These are phyloP conservation scores for Sinonovacula constricta DNA, from an alignment of 1,140 invertebrate genomes.

Conservation along the genomic window DNA sequence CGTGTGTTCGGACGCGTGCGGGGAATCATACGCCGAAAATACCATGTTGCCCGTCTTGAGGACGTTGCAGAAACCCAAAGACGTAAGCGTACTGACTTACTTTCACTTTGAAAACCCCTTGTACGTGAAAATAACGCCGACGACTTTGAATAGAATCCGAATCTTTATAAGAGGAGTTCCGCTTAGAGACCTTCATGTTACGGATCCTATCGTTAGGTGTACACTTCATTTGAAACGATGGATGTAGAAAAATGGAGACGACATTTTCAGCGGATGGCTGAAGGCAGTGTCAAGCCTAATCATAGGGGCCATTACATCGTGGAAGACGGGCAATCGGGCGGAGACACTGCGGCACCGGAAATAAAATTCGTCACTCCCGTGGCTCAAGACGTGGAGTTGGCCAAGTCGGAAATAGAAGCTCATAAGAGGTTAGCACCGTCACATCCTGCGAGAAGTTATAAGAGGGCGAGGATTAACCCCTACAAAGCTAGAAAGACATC, in stretches of 20 bases:
- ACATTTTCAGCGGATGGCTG: conserved; percentile 10
- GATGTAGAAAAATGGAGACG: conserved; percentile 23
- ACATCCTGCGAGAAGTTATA: not conserved
- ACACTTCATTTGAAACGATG: conserved; percentile 23
- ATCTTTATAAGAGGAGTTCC: conserved; percentile 21
- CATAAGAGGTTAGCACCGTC: not conserved
- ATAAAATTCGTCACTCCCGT: conserved; percentile 15
- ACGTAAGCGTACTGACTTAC: not conserved
- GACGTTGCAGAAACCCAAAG: conserved; percentile 3
- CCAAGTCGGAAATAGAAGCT: conserved; percentile 17
- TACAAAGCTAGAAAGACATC: not conserved
- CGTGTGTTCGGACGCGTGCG: conserved; percentile 21
- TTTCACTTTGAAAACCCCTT: conserved; percentile 6
- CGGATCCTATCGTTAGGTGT: not conserved
- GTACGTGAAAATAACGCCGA: conserved; percentile 10
- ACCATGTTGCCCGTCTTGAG: conserved; percentile 6
- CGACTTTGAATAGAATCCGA: not conserved
- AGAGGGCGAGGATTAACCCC: not conserved
- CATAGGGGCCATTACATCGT: conserved; percentile 8
- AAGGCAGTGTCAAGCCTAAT: conserved; percentile 11
- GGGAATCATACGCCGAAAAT: conserved; percentile 24
- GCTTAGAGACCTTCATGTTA: not conserved
- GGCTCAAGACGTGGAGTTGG: conserved; percentile 12
- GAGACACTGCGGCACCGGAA: not conserved
- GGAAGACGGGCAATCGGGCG: not conserved